Evolutionary conservation across 2,113 vertebrate genomes (phyloP).

Genomic region (Elephas maximus): DNA sequence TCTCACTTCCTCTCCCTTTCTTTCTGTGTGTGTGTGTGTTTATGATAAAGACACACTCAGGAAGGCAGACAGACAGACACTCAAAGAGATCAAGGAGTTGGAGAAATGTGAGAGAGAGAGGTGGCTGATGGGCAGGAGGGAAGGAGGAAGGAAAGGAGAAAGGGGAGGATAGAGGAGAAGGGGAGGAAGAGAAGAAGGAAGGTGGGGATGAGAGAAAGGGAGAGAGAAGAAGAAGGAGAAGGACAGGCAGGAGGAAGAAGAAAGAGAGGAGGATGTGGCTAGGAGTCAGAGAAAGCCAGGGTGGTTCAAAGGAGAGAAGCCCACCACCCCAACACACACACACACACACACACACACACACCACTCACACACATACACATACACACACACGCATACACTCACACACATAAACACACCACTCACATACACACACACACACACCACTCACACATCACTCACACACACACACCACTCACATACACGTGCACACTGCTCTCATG

Average conservation of each 20-base stretch:
- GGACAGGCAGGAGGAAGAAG: background rate
- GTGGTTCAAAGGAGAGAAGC: background rate
- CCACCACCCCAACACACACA: fast-evolving
- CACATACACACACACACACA: background rate
- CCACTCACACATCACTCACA: background rate
- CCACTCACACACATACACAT: background rate
- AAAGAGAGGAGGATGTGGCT: fast-evolving
- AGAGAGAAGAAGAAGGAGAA: background rate
- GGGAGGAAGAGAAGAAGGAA: background rate
- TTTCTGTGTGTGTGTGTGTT: too few relatives aligned
- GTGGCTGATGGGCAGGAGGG: too few relatives aligned
- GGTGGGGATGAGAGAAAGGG: too few relatives aligned
- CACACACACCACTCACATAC: background rate
- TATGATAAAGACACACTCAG: background rate
- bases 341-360: background rate
- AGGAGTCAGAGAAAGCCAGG: background rate
- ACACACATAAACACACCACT: background rate
- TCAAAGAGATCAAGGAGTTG: background rate
- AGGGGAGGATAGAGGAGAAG: too few relatives aligned
- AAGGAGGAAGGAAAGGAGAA: too few relatives aligned
- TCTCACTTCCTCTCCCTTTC: too few relatives aligned
- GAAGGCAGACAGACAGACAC: background rate
- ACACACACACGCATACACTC: background rate
- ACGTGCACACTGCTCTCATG: background rate
- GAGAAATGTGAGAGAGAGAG: background rate